Evolutionary conservation across 2,113 vertebrate genomes (phyloP), one percentile per base, ranked within the genome.

Genomic region (Strix aluco): DNA sequence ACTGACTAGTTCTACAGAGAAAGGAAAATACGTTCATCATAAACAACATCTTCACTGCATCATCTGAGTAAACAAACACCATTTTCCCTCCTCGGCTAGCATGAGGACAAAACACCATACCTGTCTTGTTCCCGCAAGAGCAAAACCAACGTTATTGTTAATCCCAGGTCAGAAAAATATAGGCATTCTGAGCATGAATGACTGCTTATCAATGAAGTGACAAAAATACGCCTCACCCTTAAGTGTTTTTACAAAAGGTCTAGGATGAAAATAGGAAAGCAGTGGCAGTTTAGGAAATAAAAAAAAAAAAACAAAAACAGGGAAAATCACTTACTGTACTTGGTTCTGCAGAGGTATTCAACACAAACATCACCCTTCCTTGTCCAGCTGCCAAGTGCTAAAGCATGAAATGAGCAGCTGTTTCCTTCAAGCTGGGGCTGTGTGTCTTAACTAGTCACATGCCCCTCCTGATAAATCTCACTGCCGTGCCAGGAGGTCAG

Each of bases 391-490:
- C 97, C 98, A 98, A 98, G 96, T 95, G 97, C 97, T 89, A 95
- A 97, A 97, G 98, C 96, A 94, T 89, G 82, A 98, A 86, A 91
- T 90, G 92, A 98, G 96, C 98, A 98, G 98, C 98, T 98, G 98
- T 98, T 98, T 98, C 97, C 98, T 98, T 96, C 95, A 93, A 85
- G 97, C 98, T 86, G 90, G 61, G 91, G 95, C 95, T 97, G 96
- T 95, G 97, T 95, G 97, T 98, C 98, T 98, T 97, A 98, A 95
- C 96, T 61, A 97, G 98, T 99, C 98, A 98, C 98, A 98, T 98
- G 98, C 73, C 75, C 95, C 97, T 98, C 98, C 98, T 98, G 98
- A 98, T 98, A 98, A 98, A 98, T 84, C 94, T 96, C 73, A 52
- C 83, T 71, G 88, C 86, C 0, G 92, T 98, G 98, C 98, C 98